Percentiles rank a stretch among this genome's conserved stretches.
Evolutionary conservation across 2,888 invertebrate genomes (phyloP).

Genomic region (Oxystoma pomonae): DNA sequence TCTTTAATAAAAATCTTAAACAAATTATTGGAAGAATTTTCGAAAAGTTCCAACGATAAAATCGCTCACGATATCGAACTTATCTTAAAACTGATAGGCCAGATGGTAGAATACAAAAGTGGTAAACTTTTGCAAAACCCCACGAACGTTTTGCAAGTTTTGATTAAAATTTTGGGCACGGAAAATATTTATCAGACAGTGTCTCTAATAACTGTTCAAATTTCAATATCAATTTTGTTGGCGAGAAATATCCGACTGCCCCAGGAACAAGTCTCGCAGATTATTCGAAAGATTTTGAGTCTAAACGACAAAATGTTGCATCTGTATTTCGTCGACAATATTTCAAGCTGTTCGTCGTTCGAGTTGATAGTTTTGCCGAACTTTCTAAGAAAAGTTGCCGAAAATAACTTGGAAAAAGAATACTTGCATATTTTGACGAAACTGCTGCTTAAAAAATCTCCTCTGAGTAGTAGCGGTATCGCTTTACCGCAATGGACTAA

Average conservation of each 20-base stretch:
- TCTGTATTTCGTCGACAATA: conserved; percentile 62
- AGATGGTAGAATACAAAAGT: conserved; percentile 58
- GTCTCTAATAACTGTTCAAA: conserved; percentile 51
- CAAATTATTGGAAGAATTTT: conserved; percentile 26
- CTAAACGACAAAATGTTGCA: conserved; percentile 55
- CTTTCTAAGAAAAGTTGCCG: conserved; percentile 57
- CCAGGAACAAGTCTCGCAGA: conserved; percentile 69
- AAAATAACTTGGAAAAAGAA: conserved; percentile 52
- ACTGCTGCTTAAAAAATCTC: conserved; percentile 64
- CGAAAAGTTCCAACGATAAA: conserved; percentile 19
- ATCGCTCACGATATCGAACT: conserved; percentile 25
- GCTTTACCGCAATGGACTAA: conserved; percentile 60
- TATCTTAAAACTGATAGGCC: conserved; percentile 57
- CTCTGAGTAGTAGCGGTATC: conserved; percentile 57
- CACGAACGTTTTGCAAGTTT: conserved; percentile 54
- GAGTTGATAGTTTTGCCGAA: conserved; percentile 68
- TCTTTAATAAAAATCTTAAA: conserved; percentile 47
- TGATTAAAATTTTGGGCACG: conserved; percentile 52
- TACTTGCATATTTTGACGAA: conserved; percentile 60
- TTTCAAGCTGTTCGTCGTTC: conserved; percentile 64
- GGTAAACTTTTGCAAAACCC: conserved; percentile 62
- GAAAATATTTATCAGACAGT: conserved; percentile 49
- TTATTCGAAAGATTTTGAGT: conserved; percentile 61
- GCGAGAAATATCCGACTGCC: conserved; percentile 61
- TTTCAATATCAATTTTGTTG: conserved; percentile 57